phyloP scores from a whole-genome alignment of 2,113 vertebrate genomes.

The Pelmatolapia mariae region DNA sequence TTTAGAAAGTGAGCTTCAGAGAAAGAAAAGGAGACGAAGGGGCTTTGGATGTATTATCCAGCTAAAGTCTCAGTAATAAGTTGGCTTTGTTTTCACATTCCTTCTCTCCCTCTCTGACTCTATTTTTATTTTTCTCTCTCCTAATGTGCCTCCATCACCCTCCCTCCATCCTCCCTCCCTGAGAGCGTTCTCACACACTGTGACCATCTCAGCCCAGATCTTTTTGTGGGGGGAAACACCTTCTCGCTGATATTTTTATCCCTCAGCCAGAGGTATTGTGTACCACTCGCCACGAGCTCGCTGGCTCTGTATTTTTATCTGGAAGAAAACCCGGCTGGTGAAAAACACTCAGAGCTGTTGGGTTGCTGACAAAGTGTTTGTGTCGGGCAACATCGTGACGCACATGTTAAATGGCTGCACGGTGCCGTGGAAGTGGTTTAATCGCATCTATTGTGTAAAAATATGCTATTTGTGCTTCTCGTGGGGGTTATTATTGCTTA shows the following conservation, averaged over 20 bases:
- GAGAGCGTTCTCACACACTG: conserved; percentile 10
- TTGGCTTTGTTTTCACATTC: background rate
- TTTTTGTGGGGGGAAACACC: conserved; percentile 51
- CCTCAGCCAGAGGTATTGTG: conserved; percentile 49
- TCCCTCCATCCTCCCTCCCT: background rate
- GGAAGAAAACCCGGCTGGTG: background rate
- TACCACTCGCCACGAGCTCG: background rate
- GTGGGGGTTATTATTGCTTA: background rate
- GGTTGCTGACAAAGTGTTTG: background rate
- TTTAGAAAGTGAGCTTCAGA: background rate
- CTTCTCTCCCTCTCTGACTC: background rate
- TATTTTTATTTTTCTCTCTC: background rate
- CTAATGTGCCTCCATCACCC: background rate
- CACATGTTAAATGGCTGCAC: background rate
- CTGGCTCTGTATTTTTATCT: conserved; percentile 29
- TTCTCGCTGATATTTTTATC: conserved; percentile 57
- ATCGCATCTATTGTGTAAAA: background rate
- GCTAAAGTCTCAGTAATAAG: background rate
- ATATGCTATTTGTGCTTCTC: background rate
- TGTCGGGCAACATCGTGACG: background rate
- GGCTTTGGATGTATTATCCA: background rate
- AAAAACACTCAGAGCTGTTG: background rate
- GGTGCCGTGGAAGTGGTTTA: background rate
- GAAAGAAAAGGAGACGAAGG: background rate
- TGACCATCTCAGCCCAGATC: conserved; percentile 46